Evolutionary conservation across 2,797 vertebrate genomes (phyloP), one percentile per base, ranked within the genome.

Genomic region (Cynodonichthys magdalenae): DNA sequence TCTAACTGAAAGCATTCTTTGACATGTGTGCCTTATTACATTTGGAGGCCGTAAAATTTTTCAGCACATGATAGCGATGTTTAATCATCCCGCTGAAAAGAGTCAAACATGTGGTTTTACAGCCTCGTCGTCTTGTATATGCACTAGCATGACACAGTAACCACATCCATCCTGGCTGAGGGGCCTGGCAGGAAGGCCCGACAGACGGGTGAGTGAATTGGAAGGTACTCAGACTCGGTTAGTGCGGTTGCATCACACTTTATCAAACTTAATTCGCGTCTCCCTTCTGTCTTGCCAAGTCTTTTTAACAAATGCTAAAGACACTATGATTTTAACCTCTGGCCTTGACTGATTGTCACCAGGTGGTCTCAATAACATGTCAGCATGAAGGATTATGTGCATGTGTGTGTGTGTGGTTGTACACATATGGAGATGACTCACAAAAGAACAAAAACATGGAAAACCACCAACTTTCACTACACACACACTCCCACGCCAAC

Each of bases 241-340:
- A 58, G 5, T 47, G 60, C 51, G 15, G 64, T 62, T 71, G 24
- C 62, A 57, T 78, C 77, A 60, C 52, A 34, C 68, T 76, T 72
- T 53, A 46, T 66, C 55, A 67, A 54, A 28, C 66, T 70, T 51
- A 64, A 53, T 44, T 75, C 68, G 62, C 51, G 70, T 42, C 36
- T 75, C 15, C 57, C 67, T 69, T 59, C 63, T 75, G 60, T 31
- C 49, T 68, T 15, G 52, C 74, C 73, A 72, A 77, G 56, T 51
- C 63, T 56, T 68, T 71, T 75, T 62, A 53, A 69, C 66, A 66
- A 48, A 31, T 75, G 52, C 74, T 84, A 76, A 85, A 86, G 84
- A 85, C 81, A 88, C 82, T 88, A 88, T 91, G 84, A 88, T 90
- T 90, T 89, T 90, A 92, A 90, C 89, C 90, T 74, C 72, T 89